phyloP scores from a whole-genome alignment of 2,797 vertebrate species.

The Rhinichthys osculus region DNA sequence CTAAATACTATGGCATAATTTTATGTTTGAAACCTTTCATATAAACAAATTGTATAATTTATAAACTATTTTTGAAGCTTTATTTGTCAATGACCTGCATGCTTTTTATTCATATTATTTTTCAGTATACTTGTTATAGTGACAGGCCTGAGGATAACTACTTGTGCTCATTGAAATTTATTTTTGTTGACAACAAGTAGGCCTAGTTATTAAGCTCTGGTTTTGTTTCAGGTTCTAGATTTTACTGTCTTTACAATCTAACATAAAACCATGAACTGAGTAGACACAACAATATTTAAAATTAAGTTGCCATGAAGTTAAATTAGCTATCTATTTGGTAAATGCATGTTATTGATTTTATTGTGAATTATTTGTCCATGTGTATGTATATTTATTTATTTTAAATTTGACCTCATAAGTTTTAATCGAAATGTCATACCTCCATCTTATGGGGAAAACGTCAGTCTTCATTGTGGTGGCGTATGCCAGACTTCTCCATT shows the following conservation, averaged over 20 bases:
- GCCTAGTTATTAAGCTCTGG: not conserved
- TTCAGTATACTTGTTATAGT: not conserved
- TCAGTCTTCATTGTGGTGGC: not conserved
- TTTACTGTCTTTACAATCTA: not conserved
- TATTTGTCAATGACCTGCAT: not conserved
- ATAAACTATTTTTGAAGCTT: too few relatives aligned
- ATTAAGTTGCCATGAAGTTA: not conserved
- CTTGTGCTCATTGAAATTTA: not conserved
- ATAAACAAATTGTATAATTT: too few relatives aligned
- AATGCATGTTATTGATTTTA: not conserved
- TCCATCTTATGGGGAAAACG: not conserved
- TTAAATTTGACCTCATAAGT: not conserved
- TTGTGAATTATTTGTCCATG: not conserved
- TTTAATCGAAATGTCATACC: not conserved
- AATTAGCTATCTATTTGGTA: not conserved
- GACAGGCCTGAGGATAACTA: not conserved
- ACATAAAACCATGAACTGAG: not conserved
- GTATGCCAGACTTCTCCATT: not conserved
- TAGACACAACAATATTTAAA: not conserved
- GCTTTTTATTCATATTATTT: not conserved
- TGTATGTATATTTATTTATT: not conserved
- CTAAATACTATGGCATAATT: too few relatives aligned
- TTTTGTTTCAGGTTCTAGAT: not conserved
- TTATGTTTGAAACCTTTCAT: too few relatives aligned
- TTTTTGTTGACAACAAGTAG: not conserved